Conservation (phyloP, 2,113 vertebrate genomes). For the Ivindomyrus marchei region DNA sequence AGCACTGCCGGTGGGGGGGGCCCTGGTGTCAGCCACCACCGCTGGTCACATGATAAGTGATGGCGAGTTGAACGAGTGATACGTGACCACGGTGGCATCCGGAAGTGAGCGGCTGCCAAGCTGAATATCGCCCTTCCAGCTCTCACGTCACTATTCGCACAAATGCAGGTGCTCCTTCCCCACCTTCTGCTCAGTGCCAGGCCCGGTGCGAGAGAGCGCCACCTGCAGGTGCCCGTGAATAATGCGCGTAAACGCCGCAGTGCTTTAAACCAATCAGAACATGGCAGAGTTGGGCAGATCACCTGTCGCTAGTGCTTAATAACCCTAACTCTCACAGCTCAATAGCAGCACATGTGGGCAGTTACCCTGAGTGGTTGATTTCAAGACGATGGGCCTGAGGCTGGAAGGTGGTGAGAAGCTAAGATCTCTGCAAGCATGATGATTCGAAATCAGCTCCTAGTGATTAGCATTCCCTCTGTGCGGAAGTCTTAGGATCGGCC, state of each 20-base stretch:
- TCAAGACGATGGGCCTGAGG: not conserved
- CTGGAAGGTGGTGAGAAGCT: not conserved
- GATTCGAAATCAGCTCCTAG: not conserved
- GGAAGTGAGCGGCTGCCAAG: not conserved
- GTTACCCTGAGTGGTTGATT: not conserved
- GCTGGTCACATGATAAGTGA: not conserved
- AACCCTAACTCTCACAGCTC: not conserved
- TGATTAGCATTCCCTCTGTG: not conserved
- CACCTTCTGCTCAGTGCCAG: not conserved
- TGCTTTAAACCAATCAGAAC: not conserved
- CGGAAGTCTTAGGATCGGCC: not conserved
- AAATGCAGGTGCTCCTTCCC: not conserved
- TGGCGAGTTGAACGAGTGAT: not conserved
- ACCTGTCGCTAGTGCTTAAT: not conserved
- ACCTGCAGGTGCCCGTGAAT: not conserved
- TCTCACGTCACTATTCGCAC: not conserved
- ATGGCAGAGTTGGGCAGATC: not conserved
- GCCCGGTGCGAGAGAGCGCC: not conserved
- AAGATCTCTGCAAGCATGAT: not conserved
- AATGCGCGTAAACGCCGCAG: not conserved
- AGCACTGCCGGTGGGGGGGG: not conserved
- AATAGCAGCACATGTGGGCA: not conserved
- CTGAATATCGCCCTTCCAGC: not conserved
- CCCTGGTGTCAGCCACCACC: not conserved
- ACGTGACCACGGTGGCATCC: not conserved